Evolutionary conservation across 1,140 invertebrate species (phyloP).

Genomic region (Drusus annulatus): DNA sequence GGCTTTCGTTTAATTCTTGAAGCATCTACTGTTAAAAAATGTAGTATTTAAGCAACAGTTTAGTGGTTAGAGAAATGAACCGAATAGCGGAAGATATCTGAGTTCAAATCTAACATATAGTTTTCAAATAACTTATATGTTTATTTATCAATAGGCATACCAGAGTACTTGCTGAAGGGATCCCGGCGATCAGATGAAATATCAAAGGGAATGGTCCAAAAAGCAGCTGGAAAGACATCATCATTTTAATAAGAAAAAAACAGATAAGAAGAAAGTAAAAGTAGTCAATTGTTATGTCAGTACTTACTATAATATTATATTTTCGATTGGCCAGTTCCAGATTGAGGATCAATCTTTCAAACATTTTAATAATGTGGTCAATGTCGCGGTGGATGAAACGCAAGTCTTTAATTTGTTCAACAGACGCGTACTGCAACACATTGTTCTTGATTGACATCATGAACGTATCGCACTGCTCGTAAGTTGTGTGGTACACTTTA

Average conservation of each 20-base stretch:
- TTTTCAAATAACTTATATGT: background rate
- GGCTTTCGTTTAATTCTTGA: too few relatives aligned
- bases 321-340: background rate
- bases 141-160: background rate
- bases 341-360: background rate
- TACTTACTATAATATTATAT: slow-evolving; percentile 15
- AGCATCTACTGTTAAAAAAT: too few relatives aligned
- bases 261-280: background rate
- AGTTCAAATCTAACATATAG: too few relatives aligned
- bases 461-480: background rate
- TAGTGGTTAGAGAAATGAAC: too few relatives aligned
- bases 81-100: too few relatives aligned
- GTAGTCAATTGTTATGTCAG: background rate
- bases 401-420: background rate
- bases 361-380: background rate
- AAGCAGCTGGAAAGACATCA: background rate
- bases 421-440: background rate
- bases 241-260: background rate
- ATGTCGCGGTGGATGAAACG: background rate
- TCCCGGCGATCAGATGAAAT: background rate
- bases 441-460: background rate
- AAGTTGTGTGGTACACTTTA: background rate
- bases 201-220: background rate
- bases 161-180: background rate
- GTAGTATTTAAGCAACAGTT: too few relatives aligned